Base-by-base conservation (phyloP, 2,797 vertebrate species). In the Notolepis coatsorum region DNA sequence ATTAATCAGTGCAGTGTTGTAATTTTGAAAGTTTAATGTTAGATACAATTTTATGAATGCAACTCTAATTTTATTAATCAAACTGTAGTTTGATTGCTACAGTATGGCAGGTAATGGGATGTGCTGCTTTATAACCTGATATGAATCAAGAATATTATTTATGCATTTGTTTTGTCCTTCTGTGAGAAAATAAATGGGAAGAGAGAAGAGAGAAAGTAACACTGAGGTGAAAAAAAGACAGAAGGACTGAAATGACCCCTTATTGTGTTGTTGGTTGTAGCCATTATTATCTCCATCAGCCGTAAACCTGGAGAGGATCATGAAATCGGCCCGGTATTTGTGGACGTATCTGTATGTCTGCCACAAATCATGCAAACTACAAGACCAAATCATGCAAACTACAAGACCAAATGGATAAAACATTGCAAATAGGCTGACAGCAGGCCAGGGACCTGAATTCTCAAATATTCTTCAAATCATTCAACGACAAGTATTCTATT, bases 1-100 rank as follows among this genome's bases (percentile, higher is more conserved):
- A 89, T 86, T 86, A 84, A 89, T 89, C 88, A 89, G 88, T 21
- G 79, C 76, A 73, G 84, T 84, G 74, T 77, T 82, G 90, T 87
- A 83, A 46, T 81, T 73, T 84, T 79, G 77, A 80, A 84, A 80
- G 86, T 87, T 84, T n/a, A n/a, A 85, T 89, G 84, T 79, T 90
- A n/a, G n/a, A n/a, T 91, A 85, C 86, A 90, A 73, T 87, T 92
- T 93, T 92, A 93, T 88, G 88, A 88, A 88, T 84, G 85, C 83
- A 83, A 79, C 88, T 85, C 86, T 92, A 93, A 93, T 93, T 93
- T n/a, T n/a, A n/a, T n/a, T n/a, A n/a, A n/a, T n/a, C n/a, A n/a
- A n/a, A 93, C 89, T 88, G 86, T 84, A 89, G 87, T 88, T 88
- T 88, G 89, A 89, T 89, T 90, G 92, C 90, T 88, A 85, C 82